Conservation (phyloP, 2,113 vertebrate species). For the Ptilonorhynchus violaceus region DNA sequence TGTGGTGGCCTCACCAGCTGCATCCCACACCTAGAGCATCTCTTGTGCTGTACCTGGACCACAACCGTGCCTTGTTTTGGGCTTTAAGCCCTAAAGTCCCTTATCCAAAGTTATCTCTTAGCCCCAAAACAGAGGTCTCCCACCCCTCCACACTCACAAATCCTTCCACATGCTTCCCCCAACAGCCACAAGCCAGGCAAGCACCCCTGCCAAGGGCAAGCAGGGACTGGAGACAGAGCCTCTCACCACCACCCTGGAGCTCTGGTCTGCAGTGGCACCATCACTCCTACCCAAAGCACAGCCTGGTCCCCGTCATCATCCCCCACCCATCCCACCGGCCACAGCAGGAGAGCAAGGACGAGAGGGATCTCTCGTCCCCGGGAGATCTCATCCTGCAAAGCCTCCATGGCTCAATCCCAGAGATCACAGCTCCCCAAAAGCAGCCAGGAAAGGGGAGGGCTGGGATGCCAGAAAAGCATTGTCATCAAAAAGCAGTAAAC, state of each 20-base stretch:
- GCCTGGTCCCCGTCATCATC: accelerated
- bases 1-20: neutral
- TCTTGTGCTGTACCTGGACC: neutral
- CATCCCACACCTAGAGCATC: neutral
- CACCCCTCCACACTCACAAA: neutral
- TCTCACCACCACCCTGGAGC: neutral
- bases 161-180: neutral
- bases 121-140: neutral
- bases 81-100: neutral
- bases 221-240: neutral
- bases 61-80: neutral
- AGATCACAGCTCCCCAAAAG: neutral
- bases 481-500: neutral
- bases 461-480: neutral
- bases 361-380: too few relatives aligned
- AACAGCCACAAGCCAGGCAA: neutral
- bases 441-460: neutral
- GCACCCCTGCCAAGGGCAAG: neutral
- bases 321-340: accelerated
- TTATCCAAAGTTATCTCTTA: neutral
- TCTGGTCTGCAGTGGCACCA: neutral
- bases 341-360: neutral
- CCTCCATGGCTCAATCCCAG: neutral
- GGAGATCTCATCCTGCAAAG: neutral
- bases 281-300: neutral